These are phyloP conservation scores for Ochotona curzoniae DNA, from an alignment of 2,113 vertebrate species.

Conservation along the genomic window DNA sequence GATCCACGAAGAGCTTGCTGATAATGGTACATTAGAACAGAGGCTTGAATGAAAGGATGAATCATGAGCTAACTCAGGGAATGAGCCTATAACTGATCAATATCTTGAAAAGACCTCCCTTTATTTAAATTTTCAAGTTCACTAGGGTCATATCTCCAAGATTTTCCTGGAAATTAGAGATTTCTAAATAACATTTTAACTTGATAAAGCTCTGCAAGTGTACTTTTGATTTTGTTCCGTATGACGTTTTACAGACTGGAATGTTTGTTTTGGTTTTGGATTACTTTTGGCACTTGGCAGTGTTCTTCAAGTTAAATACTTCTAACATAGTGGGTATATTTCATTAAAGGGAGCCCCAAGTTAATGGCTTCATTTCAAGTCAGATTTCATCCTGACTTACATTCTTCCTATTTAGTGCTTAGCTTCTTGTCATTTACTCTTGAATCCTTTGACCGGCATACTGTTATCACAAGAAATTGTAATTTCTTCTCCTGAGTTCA, in stretches of 20 bases:
- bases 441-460: not conserved
- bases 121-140: not conserved
- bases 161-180: constrained; percentile 44
- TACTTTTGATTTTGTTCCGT: constrained; percentile 28
- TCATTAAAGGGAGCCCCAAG: not conserved
- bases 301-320: constrained; percentile 28
- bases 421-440: constrained; percentile 4
- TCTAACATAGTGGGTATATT: not conserved
- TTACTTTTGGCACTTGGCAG: not conserved
- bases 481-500: constrained; percentile 18
- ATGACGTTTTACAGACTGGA: not conserved
- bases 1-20: not conserved
- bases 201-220: not conserved
- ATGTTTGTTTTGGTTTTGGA: constrained; percentile 8
- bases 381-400: constrained; percentile 6
- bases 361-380: constrained; percentile 2
- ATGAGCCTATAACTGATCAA: constrained; percentile 7
- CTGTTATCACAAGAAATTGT: not conserved
- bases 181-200: not conserved
- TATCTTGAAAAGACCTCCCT: constrained; percentile 4
- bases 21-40: not conserved
- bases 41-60: constrained; percentile 23
- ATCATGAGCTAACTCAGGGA: not conserved
- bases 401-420: not conserved
- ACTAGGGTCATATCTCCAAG: not conserved